Base-by-base conservation (phyloP, 2,888 invertebrate genomes). In the Drosophila kuntzei region DNA sequence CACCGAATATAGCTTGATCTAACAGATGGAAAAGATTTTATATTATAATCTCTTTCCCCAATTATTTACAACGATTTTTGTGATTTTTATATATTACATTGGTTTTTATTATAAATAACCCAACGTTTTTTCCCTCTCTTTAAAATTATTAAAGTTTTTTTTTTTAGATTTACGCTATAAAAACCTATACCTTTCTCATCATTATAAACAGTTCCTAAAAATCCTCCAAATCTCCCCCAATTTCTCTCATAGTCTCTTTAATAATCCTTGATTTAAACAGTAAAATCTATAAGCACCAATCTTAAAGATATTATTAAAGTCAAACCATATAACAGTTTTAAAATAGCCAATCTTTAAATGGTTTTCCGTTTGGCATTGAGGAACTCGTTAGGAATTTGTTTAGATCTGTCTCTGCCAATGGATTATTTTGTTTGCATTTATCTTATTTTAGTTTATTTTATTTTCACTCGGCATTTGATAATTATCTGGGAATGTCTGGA, bases 311-410 rank as follows among this genome's bases (percentile, higher is more conserved):
- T 32, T 32, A 12, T 32, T 5, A 34, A 5, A 3, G 16, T 9
- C 32, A 36, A 44, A 55, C 9, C 11, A 2, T 11, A 16, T 12
- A 3, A 32, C 2, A 41, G 1, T 14, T 20, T 6, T 0, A 8
- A 1, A 47, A 43, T 66, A 36, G 12, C 36, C 47, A 3, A 29
- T 41, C 6, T 12, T 16, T 14, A 6, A 9, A 51, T 55, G 6
- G 3, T 20, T 61, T 59, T 53, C 43, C 37, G 8, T 29, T 55
- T 27, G 54, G 36, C 50, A 50, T 46, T 37, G 27, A 16, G 25
- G 2, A 34, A 46, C 37, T 59, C 20, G n/a, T 29, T 49, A 16
- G 16, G 16, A 16, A 32, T 44, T 62, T 65, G 60, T 60, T 65
- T 54, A 53, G 50, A 44, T 41, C 27, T 43, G 14, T 55, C 57